Conservation (phyloP, 92 coral and sea anemone species). For the Porites cylindrica region DNA sequence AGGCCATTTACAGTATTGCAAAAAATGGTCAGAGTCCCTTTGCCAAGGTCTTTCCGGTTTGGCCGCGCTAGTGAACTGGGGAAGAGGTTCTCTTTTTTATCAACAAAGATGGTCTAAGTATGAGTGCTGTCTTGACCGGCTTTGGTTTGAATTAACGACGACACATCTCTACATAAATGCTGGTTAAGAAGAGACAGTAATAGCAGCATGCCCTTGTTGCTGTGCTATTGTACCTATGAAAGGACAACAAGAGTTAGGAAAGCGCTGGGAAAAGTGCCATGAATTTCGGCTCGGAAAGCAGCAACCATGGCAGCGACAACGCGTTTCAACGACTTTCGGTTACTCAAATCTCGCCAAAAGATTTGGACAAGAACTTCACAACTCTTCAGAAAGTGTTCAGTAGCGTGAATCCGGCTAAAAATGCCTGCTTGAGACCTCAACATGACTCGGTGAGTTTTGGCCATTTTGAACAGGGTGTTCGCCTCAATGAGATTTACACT, state of each 20-base stretch:
- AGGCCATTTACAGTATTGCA: background rate
- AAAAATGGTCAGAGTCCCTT: background rate
- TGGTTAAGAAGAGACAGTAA: background rate
- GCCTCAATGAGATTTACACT: conserved; percentile 69
- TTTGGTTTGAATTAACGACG: background rate
- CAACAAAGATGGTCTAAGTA: conserved; percentile 48
- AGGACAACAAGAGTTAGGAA: background rate
- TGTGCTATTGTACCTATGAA: conserved; percentile 21
- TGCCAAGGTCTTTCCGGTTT: conserved; percentile 12
- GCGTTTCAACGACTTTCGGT: conserved; percentile 58
- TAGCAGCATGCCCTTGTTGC: conserved; percentile 35
- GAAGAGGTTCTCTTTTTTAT: conserved; percentile 6
- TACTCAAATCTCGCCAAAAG: conserved; percentile 58
- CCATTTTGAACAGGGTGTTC: conserved; percentile 80
- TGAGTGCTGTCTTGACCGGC: background rate
- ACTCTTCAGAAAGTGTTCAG: conserved; percentile 66
- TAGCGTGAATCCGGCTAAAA: conserved; percentile 29
- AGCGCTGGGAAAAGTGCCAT: conserved; percentile 24
- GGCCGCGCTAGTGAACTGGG: conserved; percentile 34
- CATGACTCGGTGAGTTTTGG: conserved; percentile 60
- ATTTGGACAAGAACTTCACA: conserved; percentile 62
- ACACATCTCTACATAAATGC: background rate
- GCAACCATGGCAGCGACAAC: conserved; percentile 30
- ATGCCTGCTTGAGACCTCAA: conserved; percentile 64
- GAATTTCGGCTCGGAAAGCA: conserved; percentile 37